phyloP scores from a whole-genome alignment of 2,797 vertebrate genomes.

The Ctenopoma kingsleyae region DNA sequence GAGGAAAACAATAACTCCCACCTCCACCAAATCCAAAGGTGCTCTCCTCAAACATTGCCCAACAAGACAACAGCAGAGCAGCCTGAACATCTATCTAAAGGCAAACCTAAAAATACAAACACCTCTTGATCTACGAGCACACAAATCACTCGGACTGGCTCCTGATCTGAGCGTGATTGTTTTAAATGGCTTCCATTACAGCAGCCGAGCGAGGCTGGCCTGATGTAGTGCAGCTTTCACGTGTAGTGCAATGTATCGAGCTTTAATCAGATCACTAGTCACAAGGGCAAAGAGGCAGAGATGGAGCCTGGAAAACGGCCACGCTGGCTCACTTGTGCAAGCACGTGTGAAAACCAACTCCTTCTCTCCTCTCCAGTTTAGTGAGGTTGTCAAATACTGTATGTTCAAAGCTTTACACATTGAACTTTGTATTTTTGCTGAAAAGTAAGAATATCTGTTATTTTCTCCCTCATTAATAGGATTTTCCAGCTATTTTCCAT shows the following conservation, averaged over 20 bases:
- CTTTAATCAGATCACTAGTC: conserved; percentile 72
- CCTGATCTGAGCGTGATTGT: conserved; percentile 67
- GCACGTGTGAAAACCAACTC: conserved; percentile 22
- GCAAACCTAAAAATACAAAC: conserved; percentile 68
- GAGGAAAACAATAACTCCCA: conserved; percentile 72
- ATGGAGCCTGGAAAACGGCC: conserved; percentile 51
- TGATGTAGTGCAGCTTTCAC: conserved; percentile 65
- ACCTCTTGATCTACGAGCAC: conserved; percentile 58
- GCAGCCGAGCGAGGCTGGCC: conserved; percentile 22
- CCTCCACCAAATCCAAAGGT: conserved; percentile 37
- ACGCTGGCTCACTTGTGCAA: conserved; percentile 44
- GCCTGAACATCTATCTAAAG: conserved; percentile 39
- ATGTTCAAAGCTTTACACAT: background rate
- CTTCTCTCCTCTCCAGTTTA: background rate
- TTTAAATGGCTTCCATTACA: conserved; percentile 73
- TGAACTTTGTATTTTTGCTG: background rate
- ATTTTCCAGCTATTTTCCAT: background rate
- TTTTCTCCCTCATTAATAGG: background rate
- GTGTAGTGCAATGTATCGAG: conserved; percentile 56
- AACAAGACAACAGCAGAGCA: conserved; percentile 39
- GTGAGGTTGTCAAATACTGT: background rate
- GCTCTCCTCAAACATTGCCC: conserved; percentile 50
- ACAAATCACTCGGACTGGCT: conserved; percentile 64
- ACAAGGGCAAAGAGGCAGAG: conserved; percentile 65
- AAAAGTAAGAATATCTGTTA: no score